Percentiles rank a stretch among this genome's conserved stretches.
These are phyloP conservation scores for Zaprionus obscuricornis DNA, from an alignment of 2,888 invertebrate genomes.

Conservation along the genomic window DNA sequence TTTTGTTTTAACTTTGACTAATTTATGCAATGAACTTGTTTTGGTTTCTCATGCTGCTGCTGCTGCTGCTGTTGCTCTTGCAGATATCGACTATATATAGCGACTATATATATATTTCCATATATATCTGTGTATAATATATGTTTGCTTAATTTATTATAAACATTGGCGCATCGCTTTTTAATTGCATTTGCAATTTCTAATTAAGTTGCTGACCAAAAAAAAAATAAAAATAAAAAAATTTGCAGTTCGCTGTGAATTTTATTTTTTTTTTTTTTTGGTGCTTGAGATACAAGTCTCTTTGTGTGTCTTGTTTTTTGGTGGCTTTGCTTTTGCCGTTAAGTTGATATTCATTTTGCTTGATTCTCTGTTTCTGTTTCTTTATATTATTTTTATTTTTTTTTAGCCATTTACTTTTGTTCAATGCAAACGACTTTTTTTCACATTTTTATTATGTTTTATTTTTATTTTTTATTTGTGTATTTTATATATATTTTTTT, in stretches of 20 bases:
- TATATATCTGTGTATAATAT: constrained; percentile 9
- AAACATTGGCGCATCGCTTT: constrained; percentile 50
- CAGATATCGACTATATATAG: constrained; percentile 14
- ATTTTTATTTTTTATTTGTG: constrained; percentile 23
- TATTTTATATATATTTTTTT: too few relatives aligned
- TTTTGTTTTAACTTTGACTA: constrained; percentile 49
- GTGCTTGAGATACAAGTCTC: constrained; percentile 4
- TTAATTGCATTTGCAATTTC: constrained; percentile 77
- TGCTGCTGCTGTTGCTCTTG: too few relatives aligned
- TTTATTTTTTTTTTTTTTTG: constrained; percentile 1
- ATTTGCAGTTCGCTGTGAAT: constrained; percentile 49
- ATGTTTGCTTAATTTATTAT: constrained; percentile 47
- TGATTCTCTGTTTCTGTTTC: constrained; percentile 17
- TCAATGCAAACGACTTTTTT: constrained; percentile 76
- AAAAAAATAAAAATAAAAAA: constrained; percentile 30
- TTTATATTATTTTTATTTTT: constrained; percentile 7
- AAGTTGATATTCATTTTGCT: constrained; percentile 58
- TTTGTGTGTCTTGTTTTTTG: constrained; percentile 21
- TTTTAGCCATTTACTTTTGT: constrained; percentile 53
- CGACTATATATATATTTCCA: constrained; percentile 5
- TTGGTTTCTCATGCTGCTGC: constrained; percentile 37
- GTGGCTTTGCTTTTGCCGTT: constrained; percentile 62
- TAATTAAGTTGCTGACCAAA: constrained; percentile 64
- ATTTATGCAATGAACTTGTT: constrained; percentile 82
- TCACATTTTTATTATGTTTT: background rate